Evolutionary conservation across 92 coral and sea anemone genomes (phyloP), one percentile per base, ranked within the genome.

Genomic region (Palythoa grandiflora): DNA sequence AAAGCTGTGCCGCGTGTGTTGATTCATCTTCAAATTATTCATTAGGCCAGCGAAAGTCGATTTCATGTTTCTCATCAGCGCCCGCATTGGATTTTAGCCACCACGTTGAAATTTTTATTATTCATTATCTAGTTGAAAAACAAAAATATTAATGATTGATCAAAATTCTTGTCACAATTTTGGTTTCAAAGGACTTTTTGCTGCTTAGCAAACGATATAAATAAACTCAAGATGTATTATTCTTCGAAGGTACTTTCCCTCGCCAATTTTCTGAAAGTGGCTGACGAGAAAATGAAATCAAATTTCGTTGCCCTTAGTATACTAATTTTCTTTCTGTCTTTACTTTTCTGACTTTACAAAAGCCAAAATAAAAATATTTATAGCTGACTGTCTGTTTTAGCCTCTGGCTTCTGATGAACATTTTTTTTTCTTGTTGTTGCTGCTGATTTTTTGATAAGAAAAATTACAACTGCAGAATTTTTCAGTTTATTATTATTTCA

Each of bases 211-310:
- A 71, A 71, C 76, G 47, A 68, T 68, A 68, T 68, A 68, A 68
- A 68, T 68, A 68, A 68, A 68, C 39, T 68, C 73, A 71, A 71
- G 76, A 71, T 71, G 76, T 71, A 71, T 71, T 71, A 71, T 71
- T 71, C 76, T 71, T 71, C 52, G 76, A 71, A 71, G 76, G 76
- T 71, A 71, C 76, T 71, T 71, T 38, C 28, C 28, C 28, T 28
- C 28, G 28, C 28, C 28, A 28, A 0, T 28, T 28, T 28, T 28
- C 28, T 28, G 28, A 28, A 28, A 28, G 28, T 70, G 74, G 74
- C 74, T 70, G 74, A 70, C 74, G 73, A 70, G 74, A 70, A 70
- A 70, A 70, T 70, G 74, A 70, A 70, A 70, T 70, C 74, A 70
- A 70, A 70, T 70, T 70, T 70, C 74, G 48, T 70, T 70, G 74